Conservation (phyloP, 2,113 vertebrate species). For the Nothobranchius furzeri region DNA sequence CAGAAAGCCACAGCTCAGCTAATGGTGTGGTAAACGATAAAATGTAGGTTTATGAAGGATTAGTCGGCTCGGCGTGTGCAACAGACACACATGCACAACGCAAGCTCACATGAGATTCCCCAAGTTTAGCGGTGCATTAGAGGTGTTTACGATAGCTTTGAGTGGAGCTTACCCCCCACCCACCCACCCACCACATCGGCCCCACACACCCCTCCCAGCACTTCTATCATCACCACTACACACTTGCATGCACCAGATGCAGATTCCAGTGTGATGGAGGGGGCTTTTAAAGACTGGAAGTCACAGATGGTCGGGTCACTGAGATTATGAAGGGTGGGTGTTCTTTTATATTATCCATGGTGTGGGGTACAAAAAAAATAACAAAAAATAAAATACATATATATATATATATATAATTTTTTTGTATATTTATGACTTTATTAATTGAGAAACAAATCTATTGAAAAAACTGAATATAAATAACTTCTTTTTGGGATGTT, state of each 20-base stretch:
- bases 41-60: slow-evolving; percentile 81
- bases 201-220: slow-evolving; percentile 3
- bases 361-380: neutral
- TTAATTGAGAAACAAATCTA: no score
- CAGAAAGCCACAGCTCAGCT: slow-evolving; percentile 65
- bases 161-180: slow-evolving; percentile 67
- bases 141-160: slow-evolving; percentile 78
- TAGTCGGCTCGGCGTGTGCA: slow-evolving; percentile 56
- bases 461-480: no score
- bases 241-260: slow-evolving; percentile 20
- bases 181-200: neutral
- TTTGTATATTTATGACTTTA: no score
- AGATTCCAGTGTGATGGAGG: slow-evolving; percentile 33
- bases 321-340: slow-evolving; percentile 25
- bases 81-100: slow-evolving; percentile 18
- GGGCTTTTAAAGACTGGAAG: slow-evolving; percentile 60
- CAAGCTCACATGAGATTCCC: slow-evolving; percentile 60
- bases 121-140: slow-evolving; percentile 79
- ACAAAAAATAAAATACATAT: no score
- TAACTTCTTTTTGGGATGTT: no score
- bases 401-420: no score
- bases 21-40: slow-evolving; percentile 74
- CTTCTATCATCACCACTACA: slow-evolving; percentile 12
- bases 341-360: slow-evolving; percentile 21
- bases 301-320: slow-evolving; percentile 70